phyloP scores from a whole-genome alignment of 2,113 vertebrate species.

The Corythaeola cristata region DNA sequence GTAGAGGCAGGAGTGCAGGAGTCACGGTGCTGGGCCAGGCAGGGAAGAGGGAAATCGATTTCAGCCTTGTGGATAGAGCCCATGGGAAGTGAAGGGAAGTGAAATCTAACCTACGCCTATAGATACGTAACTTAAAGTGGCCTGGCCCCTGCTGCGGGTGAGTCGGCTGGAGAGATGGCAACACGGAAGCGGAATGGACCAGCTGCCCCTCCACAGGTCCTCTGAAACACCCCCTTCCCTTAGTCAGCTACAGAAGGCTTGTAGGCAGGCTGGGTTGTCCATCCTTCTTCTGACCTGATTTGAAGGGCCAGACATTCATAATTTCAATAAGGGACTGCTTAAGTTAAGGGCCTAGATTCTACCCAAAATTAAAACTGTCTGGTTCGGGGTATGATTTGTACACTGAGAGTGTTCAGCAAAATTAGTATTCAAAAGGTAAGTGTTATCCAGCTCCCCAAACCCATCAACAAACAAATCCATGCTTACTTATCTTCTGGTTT shows the following conservation, averaged over 20 bases:
- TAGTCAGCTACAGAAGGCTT: accelerated
- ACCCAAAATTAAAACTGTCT: background rate
- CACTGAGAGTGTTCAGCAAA: background rate
- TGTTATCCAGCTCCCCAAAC: background rate
- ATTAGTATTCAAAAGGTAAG: background rate
- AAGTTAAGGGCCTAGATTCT: background rate
- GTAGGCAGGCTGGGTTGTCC: background rate
- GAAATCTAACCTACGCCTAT: background rate
- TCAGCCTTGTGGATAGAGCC: background rate
- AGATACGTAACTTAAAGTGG: accelerated
- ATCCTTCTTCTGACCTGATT: background rate
- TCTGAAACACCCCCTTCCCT: background rate
- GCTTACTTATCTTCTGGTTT: background rate
- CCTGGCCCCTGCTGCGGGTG: background rate
- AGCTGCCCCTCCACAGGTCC: background rate
- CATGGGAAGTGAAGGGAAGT: background rate
- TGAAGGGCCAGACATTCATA: accelerated
- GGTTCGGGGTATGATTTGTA: background rate
- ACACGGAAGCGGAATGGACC: accelerated
- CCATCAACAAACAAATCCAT: background rate
- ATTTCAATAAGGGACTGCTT: background rate
- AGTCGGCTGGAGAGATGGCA: background rate
- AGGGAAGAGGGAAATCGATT: background rate
- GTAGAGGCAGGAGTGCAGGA: background rate
- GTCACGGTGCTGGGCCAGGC: background rate